Evolutionary conservation across 1,140 invertebrate species (phyloP), one percentile per base, ranked within the genome.

Genomic region (Zaprionus kolodkinae): DNA sequence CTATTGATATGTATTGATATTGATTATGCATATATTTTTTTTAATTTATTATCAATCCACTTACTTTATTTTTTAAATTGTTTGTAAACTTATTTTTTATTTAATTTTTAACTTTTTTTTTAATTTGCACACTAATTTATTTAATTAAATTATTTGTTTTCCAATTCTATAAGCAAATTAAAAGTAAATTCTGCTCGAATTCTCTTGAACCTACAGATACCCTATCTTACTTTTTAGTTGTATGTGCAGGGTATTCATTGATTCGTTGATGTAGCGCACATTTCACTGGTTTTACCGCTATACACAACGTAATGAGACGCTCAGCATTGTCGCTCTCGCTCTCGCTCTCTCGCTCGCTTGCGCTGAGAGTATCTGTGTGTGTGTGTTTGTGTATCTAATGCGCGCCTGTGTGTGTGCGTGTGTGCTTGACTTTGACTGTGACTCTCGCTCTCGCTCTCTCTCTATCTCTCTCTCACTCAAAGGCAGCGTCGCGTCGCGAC

Each of bases 361-460:
- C 9, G 17, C 13, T 52, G 9, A 59, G 35, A 12, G 30, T 36
- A 1, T 30, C 17, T 4, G 12, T 54, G 35, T 63, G 13, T 45
- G 13, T 48, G 17, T 27, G 68, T 57, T 12, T 30, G 33, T 15
- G 52, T 50, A 50, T 15, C 40, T 15, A 45, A 45, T 13, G n/a
- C 13, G 7, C 13, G 52, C 30, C 25, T 43, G 40, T 13, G 13
- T 71, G 62, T 6, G 9, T 38, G 9, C 43, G 21, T 48, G n/a
- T 62, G 25, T 62, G 38, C 35, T 25, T 62, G 50, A 43, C 45
- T 67, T 60, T 62, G 48, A 54, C 71, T 68, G 45, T 62, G 67
- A 45, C 55, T 76, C 1, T 21, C 21, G 21, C 21, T 21, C 21
- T 21, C 21, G 1, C 67, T 76, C 43, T 72, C 27, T 35, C 9